Conservation (phyloP, 2,113 vertebrate genomes). For the Delphinus delphis region DNA sequence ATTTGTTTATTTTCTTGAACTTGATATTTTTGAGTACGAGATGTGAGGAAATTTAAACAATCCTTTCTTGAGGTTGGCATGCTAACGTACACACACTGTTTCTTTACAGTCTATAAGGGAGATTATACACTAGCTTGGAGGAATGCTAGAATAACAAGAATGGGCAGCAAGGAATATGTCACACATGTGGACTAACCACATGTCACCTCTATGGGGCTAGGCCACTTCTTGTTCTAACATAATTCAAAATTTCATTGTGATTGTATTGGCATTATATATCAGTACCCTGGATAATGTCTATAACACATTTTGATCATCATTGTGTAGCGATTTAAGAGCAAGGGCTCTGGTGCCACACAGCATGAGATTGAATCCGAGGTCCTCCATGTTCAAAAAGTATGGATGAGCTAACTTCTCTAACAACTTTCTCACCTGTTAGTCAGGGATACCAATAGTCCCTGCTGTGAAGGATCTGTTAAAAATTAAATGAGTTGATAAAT, state of each 20-base stretch:
- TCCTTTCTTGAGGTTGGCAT: neutral
- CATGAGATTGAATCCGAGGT: neutral
- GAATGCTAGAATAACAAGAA: neutral
- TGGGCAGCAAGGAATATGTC: neutral
- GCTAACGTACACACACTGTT: neutral
- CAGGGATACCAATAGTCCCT: neutral
- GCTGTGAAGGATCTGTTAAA: neutral
- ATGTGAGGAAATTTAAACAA: neutral
- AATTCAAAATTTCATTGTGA: neutral
- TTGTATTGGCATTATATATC: neutral
- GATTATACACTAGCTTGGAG: neutral
- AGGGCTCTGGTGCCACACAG: neutral
- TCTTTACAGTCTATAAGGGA: neutral
- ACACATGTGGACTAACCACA: neutral
- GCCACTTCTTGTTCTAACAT: neutral
- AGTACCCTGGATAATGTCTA: neutral
- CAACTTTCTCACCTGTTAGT: rapidly evolving
- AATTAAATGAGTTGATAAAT: neutral
- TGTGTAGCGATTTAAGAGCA: neutral
- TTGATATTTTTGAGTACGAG: neutral
- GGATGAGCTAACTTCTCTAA: neutral
- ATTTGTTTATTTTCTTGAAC: neutral
- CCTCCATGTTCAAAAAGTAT: neutral
- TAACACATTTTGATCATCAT: neutral
- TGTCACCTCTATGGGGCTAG: neutral